These are phyloP conservation scores for Boleophthalmus pectinirostris DNA, from an alignment of 2,113 vertebrate species.

Conservation along the genomic window DNA sequence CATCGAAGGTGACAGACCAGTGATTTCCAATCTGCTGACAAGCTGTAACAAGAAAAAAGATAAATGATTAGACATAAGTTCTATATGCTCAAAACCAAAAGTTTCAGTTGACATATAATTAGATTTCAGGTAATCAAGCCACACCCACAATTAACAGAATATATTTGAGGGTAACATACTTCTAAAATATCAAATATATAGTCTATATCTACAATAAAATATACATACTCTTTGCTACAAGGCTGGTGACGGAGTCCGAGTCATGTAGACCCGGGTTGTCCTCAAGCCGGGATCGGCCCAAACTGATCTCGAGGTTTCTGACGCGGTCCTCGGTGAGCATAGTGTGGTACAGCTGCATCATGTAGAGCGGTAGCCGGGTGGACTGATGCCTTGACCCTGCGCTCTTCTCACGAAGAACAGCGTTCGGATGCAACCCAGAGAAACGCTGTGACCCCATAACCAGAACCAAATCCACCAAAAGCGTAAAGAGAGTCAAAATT, in stretches of 20 bases:
- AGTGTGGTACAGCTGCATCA: constrained; percentile 84
- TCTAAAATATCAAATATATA: neutral
- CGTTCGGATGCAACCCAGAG: constrained; percentile 17
- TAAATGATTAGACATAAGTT: constrained; percentile 1
- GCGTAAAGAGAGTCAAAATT: constrained; percentile 34
- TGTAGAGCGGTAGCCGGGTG: constrained; percentile 74
- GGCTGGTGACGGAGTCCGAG: constrained; percentile 80
- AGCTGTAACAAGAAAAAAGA: constrained; percentile 62
- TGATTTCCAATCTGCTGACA: constrained; percentile 73
- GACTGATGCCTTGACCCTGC: constrained; percentile 20
- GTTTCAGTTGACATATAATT: constrained; percentile 19
- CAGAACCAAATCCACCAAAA: constrained; percentile 41
- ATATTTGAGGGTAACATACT: neutral
- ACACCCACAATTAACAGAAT: neutral
- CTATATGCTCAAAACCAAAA: neutral
- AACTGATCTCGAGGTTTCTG: constrained; percentile 9
- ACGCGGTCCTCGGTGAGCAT: constrained; percentile 60
- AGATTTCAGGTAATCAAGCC: constrained; percentile 10
- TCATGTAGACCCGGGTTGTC: constrained; percentile 69
- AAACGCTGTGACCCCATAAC: constrained; percentile 7
- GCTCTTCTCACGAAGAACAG: constrained; percentile 24
- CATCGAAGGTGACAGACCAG: constrained; percentile 84
- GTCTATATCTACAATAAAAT: neutral
- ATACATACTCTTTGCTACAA: constrained; percentile 82
- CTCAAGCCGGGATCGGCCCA: constrained; percentile 17